Percentiles rank a stretch among this genome's conserved stretches.
Evolutionary conservation across 2,113 vertebrate genomes (phyloP).

Genomic region (Aythya baeri): DNA sequence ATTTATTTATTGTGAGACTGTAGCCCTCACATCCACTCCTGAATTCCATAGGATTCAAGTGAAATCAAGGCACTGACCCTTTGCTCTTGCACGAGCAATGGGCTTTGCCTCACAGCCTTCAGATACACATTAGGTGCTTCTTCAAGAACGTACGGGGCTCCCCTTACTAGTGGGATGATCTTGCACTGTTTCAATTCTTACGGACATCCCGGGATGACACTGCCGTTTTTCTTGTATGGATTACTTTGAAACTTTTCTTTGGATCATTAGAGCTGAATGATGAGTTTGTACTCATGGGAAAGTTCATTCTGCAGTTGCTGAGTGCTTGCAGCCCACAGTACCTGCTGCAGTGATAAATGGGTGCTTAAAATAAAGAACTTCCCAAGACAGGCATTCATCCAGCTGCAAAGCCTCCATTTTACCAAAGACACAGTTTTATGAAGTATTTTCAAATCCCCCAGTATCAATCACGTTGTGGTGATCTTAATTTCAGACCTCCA

Average conservation of each 20-base stretch:
- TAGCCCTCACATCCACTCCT: not conserved
- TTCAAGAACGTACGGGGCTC: not conserved
- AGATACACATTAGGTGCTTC: not conserved
- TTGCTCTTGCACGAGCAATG: not conserved
- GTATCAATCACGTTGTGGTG: not conserved
- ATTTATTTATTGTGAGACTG: not conserved
- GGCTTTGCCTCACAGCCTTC: not conserved
- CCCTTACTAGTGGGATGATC: not conserved
- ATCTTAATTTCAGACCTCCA: not conserved
- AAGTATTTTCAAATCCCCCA: not conserved
- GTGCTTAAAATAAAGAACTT: slow-evolving; percentile 24
- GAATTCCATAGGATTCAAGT: not conserved
- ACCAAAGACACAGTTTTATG: not conserved
- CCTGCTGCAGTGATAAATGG: slow-evolving; percentile 2
- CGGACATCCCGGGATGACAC: not conserved
- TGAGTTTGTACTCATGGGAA: slow-evolving; percentile 1
- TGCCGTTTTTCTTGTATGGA: not conserved
- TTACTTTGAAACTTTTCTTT: slow-evolving; percentile 11
- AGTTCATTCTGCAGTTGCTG: not conserved
- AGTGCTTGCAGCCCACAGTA: not conserved
- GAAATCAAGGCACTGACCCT: not conserved
- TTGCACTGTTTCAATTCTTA: not conserved
- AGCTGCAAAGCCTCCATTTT: not conserved
- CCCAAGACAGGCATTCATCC: not conserved
- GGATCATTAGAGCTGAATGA: slow-evolving; percentile 20